phyloP scores from a whole-genome alignment of 2,797 vertebrate genomes.

The Rhinogobio ventralis region DNA sequence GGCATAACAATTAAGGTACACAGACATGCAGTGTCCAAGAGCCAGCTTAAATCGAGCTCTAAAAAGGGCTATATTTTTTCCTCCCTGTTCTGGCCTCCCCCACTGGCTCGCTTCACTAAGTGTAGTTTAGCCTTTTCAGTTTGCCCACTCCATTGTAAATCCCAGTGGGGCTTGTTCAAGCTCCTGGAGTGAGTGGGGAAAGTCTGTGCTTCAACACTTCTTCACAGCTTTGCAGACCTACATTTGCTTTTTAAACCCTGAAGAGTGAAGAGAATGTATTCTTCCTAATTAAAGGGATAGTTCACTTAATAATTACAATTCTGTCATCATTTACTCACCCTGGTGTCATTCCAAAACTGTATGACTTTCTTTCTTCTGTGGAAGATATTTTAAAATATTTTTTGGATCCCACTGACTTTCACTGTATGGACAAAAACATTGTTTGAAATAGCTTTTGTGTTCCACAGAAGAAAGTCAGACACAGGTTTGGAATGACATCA shows the following conservation, averaged over 20 bases:
- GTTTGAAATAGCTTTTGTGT: not conserved
- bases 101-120: slow-evolving; percentile 73
- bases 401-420: not conserved
- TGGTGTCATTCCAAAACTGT: not conserved
- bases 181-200: slow-evolving; percentile 60
- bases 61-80: slow-evolving; percentile 80
- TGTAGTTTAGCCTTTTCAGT: slow-evolving; percentile 83
- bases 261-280: not conserved
- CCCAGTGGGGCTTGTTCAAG: slow-evolving; percentile 71
- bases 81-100: slow-evolving; percentile 70
- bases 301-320: not conserved
- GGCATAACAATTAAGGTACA: slow-evolving; percentile 72
- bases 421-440: not conserved
- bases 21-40: slow-evolving; percentile 80
- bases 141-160: slow-evolving; percentile 83
- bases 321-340: not conserved
- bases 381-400: not conserved
- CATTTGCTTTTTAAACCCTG: slow-evolving; percentile 30
- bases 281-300: not conserved
- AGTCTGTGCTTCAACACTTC: slow-evolving; percentile 65
- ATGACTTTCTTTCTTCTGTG: not conserved
- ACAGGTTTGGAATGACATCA: not conserved
- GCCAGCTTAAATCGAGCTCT: slow-evolving; percentile 76
- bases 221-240: slow-evolving; percentile 58
- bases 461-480: not conserved